Base-by-base conservation (phyloP, 2,113 vertebrate species). In the Mixornis gularis region DNA sequence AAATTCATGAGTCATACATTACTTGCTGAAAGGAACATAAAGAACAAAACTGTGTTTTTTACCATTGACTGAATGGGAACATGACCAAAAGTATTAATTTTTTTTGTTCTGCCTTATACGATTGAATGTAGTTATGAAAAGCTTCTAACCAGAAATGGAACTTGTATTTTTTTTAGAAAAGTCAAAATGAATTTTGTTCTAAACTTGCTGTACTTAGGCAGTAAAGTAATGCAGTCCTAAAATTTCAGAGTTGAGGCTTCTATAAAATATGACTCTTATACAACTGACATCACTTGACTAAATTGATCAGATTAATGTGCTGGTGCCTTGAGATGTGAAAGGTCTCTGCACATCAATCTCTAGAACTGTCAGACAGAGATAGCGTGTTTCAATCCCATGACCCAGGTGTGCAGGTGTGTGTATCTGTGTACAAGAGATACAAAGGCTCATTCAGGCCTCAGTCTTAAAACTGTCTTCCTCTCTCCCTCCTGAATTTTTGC, bases 261-360 rank as follows among this genome's bases (percentile, higher is more conserved):
- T 87, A 40, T 89, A 55, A 73, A 60, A 51, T 80, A 83, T 65
- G 16, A 55, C 64, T 81, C 40, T 41, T 41, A 9, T 70, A 46
- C 63, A 85, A 60, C 43, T 41, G 66, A 87, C 65, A 26, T 91
- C 64, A 83, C 59, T 87, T 92, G 52, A 41, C 80, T 80, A 84
- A 94, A 85, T 44, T 93, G 81, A 95, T 91, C 74, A 95, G 56
- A 83, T 94, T 76, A 85, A 70, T 83, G 53, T 93, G 46, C 74
- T 95, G 68, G 27, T 93, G 17, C 36, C 86, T 72, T 92, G 69
- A 94, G 51, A 95, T 92, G 90, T 27, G 63, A 91, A 73, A 95
- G 59, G 56, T 93, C 49, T 87, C 70, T 79, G 44, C 46, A 62
- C 44, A 82, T 74, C 91, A 90, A 95, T 87, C 81, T 91, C 56